phyloP scores from a whole-genome alignment of 1,140 invertebrate species.

The Cydia splendana region DNA sequence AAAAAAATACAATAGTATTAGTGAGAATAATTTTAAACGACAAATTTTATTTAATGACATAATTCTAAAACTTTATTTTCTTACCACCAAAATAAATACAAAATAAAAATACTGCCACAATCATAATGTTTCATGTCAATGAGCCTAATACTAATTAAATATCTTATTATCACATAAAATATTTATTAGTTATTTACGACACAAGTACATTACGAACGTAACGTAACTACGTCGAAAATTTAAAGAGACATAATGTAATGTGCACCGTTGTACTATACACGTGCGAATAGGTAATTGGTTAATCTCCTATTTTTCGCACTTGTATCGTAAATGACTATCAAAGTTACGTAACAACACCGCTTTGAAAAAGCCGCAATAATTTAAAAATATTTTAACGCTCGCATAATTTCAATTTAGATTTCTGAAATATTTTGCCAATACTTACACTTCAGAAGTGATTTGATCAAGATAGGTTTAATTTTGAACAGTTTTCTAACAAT shows the following conservation, averaged over 20 bases:
- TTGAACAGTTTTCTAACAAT: conserved; percentile 5
- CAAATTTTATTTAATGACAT: background rate
- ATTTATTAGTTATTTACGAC: background rate
- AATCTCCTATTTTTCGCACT: no score
- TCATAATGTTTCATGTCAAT: background rate
- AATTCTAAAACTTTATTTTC: background rate
- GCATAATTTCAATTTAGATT: background rate
- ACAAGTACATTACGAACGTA: no score
- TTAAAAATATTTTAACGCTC: conserved; percentile 21
- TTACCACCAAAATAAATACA: background rate
- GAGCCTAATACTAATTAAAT: background rate
- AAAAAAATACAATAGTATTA: background rate
- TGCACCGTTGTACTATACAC: no score
- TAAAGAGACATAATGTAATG: no score
- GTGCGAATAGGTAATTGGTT: no score
- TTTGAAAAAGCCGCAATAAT: conserved; percentile 23
- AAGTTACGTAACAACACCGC: conserved; percentile 17
- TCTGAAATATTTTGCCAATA: conserved; percentile 4
- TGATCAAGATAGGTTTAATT: background rate
- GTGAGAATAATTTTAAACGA: background rate
- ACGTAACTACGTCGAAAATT: no score
- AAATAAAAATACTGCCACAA: background rate
- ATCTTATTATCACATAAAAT: conserved; percentile 26
- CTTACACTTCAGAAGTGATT: conserved; percentile 22
- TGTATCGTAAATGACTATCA: background rate